These are phyloP conservation scores for Callocephalon fimbriatum DNA, from an alignment of 2,113 vertebrate genomes.

Conservation along the genomic window DNA sequence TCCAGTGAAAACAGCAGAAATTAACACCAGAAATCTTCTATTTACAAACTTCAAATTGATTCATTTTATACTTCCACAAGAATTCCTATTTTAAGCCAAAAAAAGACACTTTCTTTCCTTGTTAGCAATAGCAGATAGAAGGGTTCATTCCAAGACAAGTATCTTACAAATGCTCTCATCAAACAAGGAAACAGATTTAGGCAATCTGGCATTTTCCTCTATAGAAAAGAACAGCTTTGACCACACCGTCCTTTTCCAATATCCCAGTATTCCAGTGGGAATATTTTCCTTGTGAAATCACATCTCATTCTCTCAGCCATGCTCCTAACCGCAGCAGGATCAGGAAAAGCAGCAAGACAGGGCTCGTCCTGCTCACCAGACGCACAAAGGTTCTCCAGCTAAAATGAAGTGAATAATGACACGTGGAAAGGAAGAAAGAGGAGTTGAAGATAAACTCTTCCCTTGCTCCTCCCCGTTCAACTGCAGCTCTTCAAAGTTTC, in stretches of 20 bases:
- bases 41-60: not conserved
- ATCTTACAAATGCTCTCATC: not conserved
- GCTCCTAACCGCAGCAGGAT: not conserved
- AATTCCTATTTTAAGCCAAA: not conserved
- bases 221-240: not conserved
- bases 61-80: not conserved
- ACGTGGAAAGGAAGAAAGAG: not conserved
- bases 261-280: not conserved
- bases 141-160: not conserved
- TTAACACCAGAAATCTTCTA: not conserved
- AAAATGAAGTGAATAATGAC: not conserved
- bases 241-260: not conserved
- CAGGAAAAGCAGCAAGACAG: not conserved
- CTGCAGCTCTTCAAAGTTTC: conserved; percentile 61
- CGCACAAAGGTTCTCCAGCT: not conserved
- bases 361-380: not conserved
- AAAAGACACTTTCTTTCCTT: not conserved
- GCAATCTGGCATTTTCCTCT: not conserved
- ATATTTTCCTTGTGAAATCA: not conserved
- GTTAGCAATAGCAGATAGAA: not conserved
- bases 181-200: not conserved
- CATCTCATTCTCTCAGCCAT: not conserved
- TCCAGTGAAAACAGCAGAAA: not conserved
- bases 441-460: conserved; percentile 1
- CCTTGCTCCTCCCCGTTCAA: not conserved